Evolutionary conservation across 2,113 vertebrate genomes (phyloP).

Genomic region (Drymodes brunneopygia): DNA sequence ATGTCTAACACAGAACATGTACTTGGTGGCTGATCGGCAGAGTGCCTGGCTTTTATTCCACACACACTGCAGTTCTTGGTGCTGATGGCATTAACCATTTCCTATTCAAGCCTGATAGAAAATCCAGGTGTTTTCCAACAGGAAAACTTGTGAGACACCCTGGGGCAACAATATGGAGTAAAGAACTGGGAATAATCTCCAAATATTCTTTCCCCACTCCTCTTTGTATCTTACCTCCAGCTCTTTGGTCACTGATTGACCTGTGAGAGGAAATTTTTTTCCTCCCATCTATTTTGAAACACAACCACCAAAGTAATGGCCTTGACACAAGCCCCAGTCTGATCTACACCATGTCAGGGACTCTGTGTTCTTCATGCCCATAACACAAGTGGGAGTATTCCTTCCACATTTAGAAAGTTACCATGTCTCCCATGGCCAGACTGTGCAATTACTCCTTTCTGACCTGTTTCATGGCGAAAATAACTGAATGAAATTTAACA

Average conservation of each 20-base stretch:
- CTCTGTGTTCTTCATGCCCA: neutral
- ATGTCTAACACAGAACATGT: constrained; percentile 32
- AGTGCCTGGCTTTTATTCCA: neutral
- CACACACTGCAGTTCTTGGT: neutral
- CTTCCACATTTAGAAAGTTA: neutral
- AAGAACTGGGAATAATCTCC: neutral
- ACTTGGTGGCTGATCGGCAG: constrained; percentile 34
- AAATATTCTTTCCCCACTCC: neutral
- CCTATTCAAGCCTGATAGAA: neutral
- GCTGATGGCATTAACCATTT: constrained; percentile 35
- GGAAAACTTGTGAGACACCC: neutral
- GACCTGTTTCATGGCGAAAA: neutral
- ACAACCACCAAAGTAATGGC: neutral
- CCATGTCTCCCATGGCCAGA: neutral
- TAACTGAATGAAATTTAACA: neutral
- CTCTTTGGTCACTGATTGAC: neutral
- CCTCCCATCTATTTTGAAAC: neutral
- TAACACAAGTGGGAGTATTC: neutral
- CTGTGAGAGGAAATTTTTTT: neutral
- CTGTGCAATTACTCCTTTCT: neutral
- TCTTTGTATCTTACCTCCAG: neutral
- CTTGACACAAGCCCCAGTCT: neutral
- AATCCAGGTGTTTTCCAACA: neutral
- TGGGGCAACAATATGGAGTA: neutral
- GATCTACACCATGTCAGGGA: fast-evolving